phyloP scores from a whole-genome alignment of 2,888 invertebrate genomes.

The Cryptops parisi region DNA sequence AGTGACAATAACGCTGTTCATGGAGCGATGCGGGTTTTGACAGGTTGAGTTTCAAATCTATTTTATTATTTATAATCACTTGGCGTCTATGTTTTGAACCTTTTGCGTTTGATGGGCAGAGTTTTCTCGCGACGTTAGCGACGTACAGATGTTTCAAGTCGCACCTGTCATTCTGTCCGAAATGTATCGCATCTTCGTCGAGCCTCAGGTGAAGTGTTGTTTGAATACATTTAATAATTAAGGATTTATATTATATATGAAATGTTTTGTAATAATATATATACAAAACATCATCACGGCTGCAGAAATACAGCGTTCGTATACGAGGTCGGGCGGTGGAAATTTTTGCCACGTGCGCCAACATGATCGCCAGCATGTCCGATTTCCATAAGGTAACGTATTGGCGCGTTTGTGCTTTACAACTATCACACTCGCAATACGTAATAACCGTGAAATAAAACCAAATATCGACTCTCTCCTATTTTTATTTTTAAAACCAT shows the following conservation, averaged over 20 bases:
- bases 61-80: constrained; percentile 1
- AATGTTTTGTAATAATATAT: background rate
- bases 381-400: constrained; percentile 41
- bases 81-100: background rate
- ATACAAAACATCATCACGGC: constrained; percentile 13
- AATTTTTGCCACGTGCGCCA: constrained; percentile 47
- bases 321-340: constrained; percentile 50
- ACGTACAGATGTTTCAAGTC: constrained; percentile 47
- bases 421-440: too few relatives aligned
- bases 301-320: constrained; percentile 41
- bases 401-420: too few relatives aligned
- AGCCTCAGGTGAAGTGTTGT: constrained; percentile 38
- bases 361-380: constrained; percentile 39
- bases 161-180: constrained; percentile 43
- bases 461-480: too few relatives aligned
- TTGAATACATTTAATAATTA: too few relatives aligned
- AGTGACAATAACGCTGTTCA: constrained; percentile 41
- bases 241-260: too few relatives aligned
- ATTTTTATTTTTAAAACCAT: too few relatives aligned
- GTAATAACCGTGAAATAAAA: too few relatives aligned
- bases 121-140: constrained; percentile 49
- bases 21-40: constrained; percentile 54
- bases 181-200: constrained; percentile 50
- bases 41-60: constrained; percentile 27
- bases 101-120: constrained; percentile 36